Conservation (phyloP, 2,113 vertebrate species). For the Tichodroma muraria region DNA sequence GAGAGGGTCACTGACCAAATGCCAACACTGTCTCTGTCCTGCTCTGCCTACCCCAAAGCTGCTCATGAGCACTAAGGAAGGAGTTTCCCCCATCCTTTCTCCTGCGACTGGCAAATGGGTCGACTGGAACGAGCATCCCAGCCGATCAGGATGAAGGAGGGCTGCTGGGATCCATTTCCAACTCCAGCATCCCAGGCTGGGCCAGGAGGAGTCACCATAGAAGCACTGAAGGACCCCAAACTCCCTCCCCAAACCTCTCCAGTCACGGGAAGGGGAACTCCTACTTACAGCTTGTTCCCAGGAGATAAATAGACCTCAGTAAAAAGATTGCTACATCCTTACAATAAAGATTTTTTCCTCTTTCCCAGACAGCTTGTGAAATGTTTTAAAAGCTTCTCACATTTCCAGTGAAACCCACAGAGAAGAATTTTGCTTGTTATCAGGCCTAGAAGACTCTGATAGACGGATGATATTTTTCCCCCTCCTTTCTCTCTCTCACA, state of each 20-base stretch:
- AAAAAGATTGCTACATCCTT: constrained; percentile 80
- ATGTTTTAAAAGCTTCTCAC: constrained; percentile 81
- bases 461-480: constrained; percentile 73
- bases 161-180: neutral
- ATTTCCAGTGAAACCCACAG: constrained; percentile 77
- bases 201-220: neutral
- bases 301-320: constrained; percentile 77
- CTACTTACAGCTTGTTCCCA: constrained; percentile 68
- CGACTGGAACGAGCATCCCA: accelerated
- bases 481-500: constrained; percentile 32
- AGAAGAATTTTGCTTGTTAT: constrained; percentile 81
- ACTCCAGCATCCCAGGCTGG: neutral
- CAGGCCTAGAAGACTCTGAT: constrained; percentile 78
- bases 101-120: neutral
- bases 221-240: neutral
- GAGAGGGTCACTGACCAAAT: neutral
- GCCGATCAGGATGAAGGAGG: neutral
- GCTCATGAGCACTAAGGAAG: neutral
- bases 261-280: constrained; percentile 63
- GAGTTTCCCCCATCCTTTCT: neutral
- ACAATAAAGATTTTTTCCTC: constrained; percentile 80
- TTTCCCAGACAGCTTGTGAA: constrained; percentile 80
- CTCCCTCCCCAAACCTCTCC: neutral
- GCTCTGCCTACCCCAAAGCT: neutral
- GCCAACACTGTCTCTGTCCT: neutral